These are phyloP conservation scores for Diaphora mendica DNA, from an alignment of 2,888 invertebrate species.

Conservation along the genomic window DNA sequence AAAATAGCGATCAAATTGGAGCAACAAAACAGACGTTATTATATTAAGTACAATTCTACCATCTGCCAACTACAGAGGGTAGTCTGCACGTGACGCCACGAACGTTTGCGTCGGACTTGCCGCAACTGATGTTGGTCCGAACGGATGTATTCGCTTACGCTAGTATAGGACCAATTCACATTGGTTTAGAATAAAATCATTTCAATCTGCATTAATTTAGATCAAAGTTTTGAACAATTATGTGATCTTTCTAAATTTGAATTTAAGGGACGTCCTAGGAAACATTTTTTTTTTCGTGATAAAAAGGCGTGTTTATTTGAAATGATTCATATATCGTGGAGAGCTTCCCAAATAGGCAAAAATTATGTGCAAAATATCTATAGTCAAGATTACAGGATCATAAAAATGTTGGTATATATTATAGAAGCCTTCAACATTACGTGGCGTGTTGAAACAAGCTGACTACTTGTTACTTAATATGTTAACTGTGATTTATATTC, in stretches of 20 bases:
- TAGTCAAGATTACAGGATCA: too few relatives aligned
- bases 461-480: too few relatives aligned
- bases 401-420: too few relatives aligned
- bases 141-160: slow-evolving; percentile 43
- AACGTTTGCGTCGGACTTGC: slow-evolving; percentile 40
- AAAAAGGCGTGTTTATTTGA: too few relatives aligned
- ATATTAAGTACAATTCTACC: slow-evolving; percentile 52
- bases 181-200: not conserved
- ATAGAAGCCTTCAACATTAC: too few relatives aligned
- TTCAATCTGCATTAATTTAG: not conserved
- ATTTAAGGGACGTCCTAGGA: too few relatives aligned
- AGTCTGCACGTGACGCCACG: slow-evolving; percentile 52
- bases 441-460: too few relatives aligned
- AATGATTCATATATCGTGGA: too few relatives aligned
- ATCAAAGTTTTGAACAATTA: not conserved
- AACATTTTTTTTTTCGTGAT: too few relatives aligned
- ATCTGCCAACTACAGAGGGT: slow-evolving; percentile 53
- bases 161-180: slow-evolving; percentile 27
- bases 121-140: slow-evolving; percentile 40
- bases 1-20: slow-evolving; percentile 27
- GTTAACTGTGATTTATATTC: too few relatives aligned
- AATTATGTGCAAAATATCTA: too few relatives aligned
- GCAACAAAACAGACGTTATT: slow-evolving; percentile 36
- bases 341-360: too few relatives aligned
- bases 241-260: not conserved